These are phyloP conservation scores for Lophius piscatorius DNA, from an alignment of 2,113 vertebrate genomes.

Conservation along the genomic window DNA sequence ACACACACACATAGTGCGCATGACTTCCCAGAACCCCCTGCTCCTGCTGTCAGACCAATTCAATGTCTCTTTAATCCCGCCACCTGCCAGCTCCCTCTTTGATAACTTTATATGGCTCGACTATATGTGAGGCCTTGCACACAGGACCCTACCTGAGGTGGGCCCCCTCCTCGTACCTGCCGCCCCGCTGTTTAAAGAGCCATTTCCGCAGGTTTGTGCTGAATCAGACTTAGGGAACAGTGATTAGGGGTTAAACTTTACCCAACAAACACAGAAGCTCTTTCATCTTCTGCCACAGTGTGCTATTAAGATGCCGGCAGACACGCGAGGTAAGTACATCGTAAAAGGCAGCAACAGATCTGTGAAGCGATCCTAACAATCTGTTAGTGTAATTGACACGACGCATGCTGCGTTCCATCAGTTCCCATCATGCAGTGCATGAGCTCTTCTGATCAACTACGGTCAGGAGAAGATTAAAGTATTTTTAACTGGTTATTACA, in stretches of 20 bases:
- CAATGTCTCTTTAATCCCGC: slow-evolving; percentile 58
- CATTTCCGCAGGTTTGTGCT: slow-evolving; percentile 61
- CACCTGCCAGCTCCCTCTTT: slow-evolving; percentile 50
- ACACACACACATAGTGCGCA: slow-evolving; percentile 48
- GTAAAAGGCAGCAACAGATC: slow-evolving; percentile 69
- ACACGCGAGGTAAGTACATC: slow-evolving; percentile 56
- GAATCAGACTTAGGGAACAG: slow-evolving; percentile 43
- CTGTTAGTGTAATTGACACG: slow-evolving; percentile 38
- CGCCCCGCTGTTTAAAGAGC: slow-evolving; percentile 52
- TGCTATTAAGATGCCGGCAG: slow-evolving; percentile 65
- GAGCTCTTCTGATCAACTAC: too few species aligned
- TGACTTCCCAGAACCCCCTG: slow-evolving; percentile 44
- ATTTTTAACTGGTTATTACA: too few species aligned
- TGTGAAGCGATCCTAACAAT: slow-evolving; percentile 9
- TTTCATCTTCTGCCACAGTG: slow-evolving; percentile 66
- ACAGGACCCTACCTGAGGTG: slow-evolving; percentile 34
- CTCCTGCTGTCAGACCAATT: slow-evolving; percentile 63
- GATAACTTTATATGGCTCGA: slow-evolving; percentile 28
- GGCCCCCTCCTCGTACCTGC: slow-evolving; percentile 31
- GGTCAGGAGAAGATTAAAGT: too few species aligned
- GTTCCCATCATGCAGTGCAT: not conserved
- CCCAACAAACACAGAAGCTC: slow-evolving; percentile 38
- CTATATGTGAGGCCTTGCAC: slow-evolving; percentile 14
- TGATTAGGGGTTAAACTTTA: slow-evolving; percentile 57
- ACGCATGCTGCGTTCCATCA: slow-evolving; percentile 50